Base-by-base conservation (phyloP, 2,888 invertebrate species). In the Digitonthophagus gazella region DNA sequence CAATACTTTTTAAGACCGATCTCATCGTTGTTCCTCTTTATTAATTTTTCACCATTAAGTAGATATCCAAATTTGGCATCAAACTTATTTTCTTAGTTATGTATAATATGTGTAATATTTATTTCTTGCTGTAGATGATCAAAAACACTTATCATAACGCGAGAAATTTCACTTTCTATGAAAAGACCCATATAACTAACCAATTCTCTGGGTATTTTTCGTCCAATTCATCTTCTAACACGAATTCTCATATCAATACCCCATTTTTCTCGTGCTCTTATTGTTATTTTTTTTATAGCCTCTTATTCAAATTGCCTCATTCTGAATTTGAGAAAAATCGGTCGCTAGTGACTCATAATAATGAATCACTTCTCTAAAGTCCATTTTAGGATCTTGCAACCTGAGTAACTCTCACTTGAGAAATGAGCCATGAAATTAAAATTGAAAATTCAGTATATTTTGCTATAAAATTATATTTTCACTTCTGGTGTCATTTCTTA, bases 361-460 rank as follows among this genome's bases (percentile, higher is more conserved):
- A 64, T 64, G 56, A 16, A 66, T 56, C 28, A 71, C 71, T 66
- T 72, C 70, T 68, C 28, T 69, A 68, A 72, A 72, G 68, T 70
- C 70, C 70, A 72, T 72, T 69, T 22, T 68, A 56, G 67, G 68
- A 72, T 72, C 71, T 69, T 73, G 72, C 22, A 73, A 68, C 64
- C 71, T 64, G 56, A 67, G 63, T 44, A 72, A 69, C 57, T 71
- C 72, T 57, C 72, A 72, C 67, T 73, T 65, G 58, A 71, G 67
- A 73, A 72, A 66, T 72, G 65, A 69, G 65, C 54, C 67, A 73
- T 67, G 57, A 73, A 73, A 70, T 67, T 72, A 65, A 72, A 72
- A 66, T 57, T 69, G 14, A 65, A 72, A 72, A 66, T 57, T 69
- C 15, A 72, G 58, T 67, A 67, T 67, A 61, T 67, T 67, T 67